Conservation (phyloP, 2,797 vertebrate genomes). For the Tamandua tetradactyla region DNA sequence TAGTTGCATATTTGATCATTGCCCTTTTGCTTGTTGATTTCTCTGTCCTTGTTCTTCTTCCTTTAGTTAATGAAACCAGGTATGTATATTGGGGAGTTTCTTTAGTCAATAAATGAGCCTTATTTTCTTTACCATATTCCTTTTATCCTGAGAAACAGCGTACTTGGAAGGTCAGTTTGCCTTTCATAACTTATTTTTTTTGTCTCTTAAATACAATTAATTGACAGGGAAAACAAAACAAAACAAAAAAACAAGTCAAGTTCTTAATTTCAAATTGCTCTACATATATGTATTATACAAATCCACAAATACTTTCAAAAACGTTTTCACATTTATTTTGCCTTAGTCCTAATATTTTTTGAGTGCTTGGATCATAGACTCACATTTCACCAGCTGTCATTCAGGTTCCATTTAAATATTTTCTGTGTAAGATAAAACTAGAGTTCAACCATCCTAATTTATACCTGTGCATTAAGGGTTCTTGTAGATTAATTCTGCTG, state of each 20-base stretch:
- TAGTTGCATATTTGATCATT: too few relatives aligned
- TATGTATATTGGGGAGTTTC: constrained; percentile 47
- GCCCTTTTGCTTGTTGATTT: constrained; percentile 63
- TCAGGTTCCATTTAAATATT: constrained; percentile 75
- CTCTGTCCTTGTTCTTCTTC: constrained; percentile 56
- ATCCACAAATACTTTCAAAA: constrained; percentile 33
- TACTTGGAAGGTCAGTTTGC: constrained; percentile 35
- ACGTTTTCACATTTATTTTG: constrained; percentile 60
- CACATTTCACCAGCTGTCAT: constrained; percentile 78
- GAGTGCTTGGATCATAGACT: constrained; percentile 67
- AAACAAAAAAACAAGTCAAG: neutral
- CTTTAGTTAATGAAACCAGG: constrained; percentile 43
- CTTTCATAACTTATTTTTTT: constrained; percentile 52
- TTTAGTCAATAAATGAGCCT: constrained; percentile 22
- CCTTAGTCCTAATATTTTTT: constrained; percentile 63
- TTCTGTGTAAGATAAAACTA: constrained; percentile 78
- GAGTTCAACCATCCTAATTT: constrained; percentile 69
- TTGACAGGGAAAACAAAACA: constrained; percentile 41
- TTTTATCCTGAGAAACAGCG: constrained; percentile 48
- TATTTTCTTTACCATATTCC: constrained; percentile 59
- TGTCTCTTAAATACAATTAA: neutral
- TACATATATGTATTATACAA: constrained; percentile 43
- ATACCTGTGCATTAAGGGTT: constrained; percentile 72
- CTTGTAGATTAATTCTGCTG: constrained; percentile 52
- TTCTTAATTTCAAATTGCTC: constrained; percentile 33